Evolutionary conservation across 2,888 invertebrate species (phyloP).

Genomic region (Phaonia tiefii): DNA sequence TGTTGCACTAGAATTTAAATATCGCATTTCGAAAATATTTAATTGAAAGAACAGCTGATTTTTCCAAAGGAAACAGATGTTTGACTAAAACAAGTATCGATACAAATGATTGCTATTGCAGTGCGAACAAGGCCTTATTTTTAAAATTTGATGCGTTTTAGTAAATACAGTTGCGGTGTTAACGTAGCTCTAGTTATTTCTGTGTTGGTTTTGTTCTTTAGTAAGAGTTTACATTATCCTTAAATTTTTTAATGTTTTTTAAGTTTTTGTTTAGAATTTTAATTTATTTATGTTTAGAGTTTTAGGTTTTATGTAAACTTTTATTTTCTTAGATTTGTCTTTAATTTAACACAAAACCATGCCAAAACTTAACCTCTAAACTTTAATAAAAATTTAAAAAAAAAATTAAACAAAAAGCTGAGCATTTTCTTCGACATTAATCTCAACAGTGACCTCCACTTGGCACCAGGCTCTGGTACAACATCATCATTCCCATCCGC

Average conservation of each 20-base stretch:
- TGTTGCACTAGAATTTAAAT: too few relatives aligned
- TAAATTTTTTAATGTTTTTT: constrained; percentile 29
- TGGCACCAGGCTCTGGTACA: constrained; percentile 81
- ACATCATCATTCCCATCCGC: constrained; percentile 79
- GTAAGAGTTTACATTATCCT: background rate
- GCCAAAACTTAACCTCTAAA: constrained; percentile 60
- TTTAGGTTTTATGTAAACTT: constrained; percentile 13
- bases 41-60: too few relatives aligned
- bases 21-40: too few relatives aligned
- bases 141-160: too few relatives aligned
- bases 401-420: constrained; percentile 73
- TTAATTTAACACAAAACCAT: constrained; percentile 64
- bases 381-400: too few relatives aligned
- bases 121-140: too few relatives aligned
- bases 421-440: constrained; percentile 81
- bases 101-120: too few relatives aligned
- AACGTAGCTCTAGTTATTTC: too few relatives aligned
- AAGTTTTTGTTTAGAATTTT: constrained; percentile 17
- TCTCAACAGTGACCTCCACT: constrained; percentile 80
- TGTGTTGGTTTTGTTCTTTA: background rate
- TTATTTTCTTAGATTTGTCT: constrained; percentile 12
- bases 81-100: too few relatives aligned
- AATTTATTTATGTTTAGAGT: constrained; percentile 1
- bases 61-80: too few relatives aligned
- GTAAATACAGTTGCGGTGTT: too few relatives aligned